These are phyloP conservation scores for Tetraodon nigroviridis DNA, from an alignment of 2,113 vertebrate species.

Conservation along the genomic window DNA sequence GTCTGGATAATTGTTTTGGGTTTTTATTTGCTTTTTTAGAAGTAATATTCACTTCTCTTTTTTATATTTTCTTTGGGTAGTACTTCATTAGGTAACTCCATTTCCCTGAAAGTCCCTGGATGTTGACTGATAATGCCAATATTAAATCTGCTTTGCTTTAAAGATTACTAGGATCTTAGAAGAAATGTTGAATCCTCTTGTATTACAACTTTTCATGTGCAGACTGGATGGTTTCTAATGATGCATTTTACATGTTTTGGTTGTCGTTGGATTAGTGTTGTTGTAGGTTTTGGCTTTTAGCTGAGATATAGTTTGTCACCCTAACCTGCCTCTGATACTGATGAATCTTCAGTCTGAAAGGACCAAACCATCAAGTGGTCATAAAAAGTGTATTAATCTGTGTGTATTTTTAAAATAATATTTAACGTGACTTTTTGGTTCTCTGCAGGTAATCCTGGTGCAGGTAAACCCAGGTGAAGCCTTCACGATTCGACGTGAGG, in stretches of 20 bases:
- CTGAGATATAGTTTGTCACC: no score
- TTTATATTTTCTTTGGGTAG: background rate
- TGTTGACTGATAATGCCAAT: no score
- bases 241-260: background rate
- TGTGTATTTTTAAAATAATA: background rate
- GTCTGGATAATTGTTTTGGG: background rate
- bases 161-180: no score
- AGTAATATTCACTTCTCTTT: background rate
- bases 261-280: background rate
- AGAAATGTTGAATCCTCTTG: no score
- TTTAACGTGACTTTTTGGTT: conserved; percentile 19
- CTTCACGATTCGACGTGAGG: conserved; percentile 98
- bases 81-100: no score
- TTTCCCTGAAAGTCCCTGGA: no score
- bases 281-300: no score
- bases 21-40: background rate
- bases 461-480: conserved; percentile 99
- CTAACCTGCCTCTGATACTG: no score
- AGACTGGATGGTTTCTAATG: background rate
- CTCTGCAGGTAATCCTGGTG: conserved; percentile 95
- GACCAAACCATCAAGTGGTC: background rate
- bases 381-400: background rate
- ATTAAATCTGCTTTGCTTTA: no score
- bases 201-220: no score
- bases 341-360: no score